Conservation (phyloP, 2,797 vertebrate genomes). For the Chloroceryle inda region DNA sequence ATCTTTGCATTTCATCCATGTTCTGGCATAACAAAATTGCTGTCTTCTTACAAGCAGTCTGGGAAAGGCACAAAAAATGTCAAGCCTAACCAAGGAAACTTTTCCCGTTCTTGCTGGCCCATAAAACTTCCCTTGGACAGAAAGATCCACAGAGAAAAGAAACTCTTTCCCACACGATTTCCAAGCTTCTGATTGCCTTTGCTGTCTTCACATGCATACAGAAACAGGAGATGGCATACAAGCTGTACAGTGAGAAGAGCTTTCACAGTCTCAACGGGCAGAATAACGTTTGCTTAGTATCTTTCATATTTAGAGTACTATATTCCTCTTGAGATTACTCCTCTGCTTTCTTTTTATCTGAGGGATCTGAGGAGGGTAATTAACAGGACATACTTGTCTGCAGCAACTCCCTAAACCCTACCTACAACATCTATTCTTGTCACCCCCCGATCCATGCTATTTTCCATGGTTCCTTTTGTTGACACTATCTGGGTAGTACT, state of each 20-base stretch:
- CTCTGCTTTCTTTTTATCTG: background rate
- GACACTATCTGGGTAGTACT: background rate
- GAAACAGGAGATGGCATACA: background rate
- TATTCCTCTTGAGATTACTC: slow-evolving; percentile 11
- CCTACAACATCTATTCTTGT: background rate
- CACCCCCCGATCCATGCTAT: background rate
- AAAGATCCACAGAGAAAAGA: background rate
- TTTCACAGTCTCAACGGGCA: background rate
- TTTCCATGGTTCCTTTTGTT: slow-evolving; percentile 11
- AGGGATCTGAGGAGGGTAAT: background rate
- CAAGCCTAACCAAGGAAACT: background rate
- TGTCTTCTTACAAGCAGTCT: background rate
- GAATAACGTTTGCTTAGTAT: background rate
- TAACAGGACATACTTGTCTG: background rate
- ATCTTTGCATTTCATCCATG: background rate
- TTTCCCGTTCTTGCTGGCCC: background rate
- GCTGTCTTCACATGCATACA: background rate
- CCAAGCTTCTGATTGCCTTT: background rate
- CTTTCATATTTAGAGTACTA: slow-evolving; percentile 20
- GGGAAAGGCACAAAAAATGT: background rate
- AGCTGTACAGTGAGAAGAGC: background rate
- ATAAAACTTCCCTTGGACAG: background rate
- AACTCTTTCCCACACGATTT: background rate
- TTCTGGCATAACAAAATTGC: accelerated
- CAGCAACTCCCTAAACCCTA: background rate